Evolutionary conservation across 2,113 vertebrate genomes (phyloP).

Genomic region (Tretioscincus oriximinensis): DNA sequence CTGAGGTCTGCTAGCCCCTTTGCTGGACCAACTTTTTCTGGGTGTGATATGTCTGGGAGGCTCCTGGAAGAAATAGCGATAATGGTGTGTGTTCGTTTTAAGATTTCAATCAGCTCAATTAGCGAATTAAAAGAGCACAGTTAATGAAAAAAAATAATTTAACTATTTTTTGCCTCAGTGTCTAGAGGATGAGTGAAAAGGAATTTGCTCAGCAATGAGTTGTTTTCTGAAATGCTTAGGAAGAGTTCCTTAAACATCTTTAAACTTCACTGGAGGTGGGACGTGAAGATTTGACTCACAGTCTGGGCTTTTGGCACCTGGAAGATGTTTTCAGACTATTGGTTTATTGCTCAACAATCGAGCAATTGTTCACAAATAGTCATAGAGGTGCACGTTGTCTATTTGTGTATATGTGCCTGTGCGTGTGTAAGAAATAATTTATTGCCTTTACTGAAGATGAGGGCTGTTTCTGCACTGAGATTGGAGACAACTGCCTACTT

Average conservation of each 20-base stretch:
- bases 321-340: neutral
- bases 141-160: slow-evolving; percentile 23
- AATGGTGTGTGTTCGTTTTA: neutral
- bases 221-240: neutral
- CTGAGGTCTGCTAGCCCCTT: too few relatives aligned
- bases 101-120: slow-evolving; percentile 25
- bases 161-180: neutral
- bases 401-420: neutral
- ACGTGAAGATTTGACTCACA: slow-evolving; percentile 7
- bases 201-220: neutral
- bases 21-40: neutral
- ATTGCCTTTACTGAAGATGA: neutral
- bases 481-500: too few relatives aligned
- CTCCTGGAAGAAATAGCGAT: neutral
- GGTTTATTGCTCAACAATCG: slow-evolving; percentile 3
- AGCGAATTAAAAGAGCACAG: slow-evolving; percentile 7
- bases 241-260: neutral
- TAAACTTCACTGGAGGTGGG: neutral
- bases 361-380: neutral
- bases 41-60: slow-evolving; percentile 1
- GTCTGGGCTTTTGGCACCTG: slow-evolving; percentile 2
- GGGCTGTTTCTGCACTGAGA: too few relatives aligned
- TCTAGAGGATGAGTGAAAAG: neutral
- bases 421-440: too few relatives aligned
- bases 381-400: neutral